Percentiles rank a stretch among this genome's conserved stretches.
These are phyloP conservation scores for Lipotes vexillifer DNA, from an alignment of 2,113 vertebrate species.

Conservation along the genomic window DNA sequence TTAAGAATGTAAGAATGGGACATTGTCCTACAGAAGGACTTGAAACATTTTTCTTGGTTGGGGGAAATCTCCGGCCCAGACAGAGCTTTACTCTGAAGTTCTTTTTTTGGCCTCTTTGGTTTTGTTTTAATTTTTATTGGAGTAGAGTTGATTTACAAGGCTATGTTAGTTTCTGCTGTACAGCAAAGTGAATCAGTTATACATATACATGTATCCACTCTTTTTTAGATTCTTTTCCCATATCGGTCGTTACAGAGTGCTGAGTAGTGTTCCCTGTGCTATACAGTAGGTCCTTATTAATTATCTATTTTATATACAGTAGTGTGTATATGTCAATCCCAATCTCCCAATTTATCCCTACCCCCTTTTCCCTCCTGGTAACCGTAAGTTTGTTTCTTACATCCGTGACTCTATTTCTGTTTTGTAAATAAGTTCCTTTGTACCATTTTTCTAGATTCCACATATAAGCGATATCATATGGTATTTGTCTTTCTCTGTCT, in stretches of 20 bases:
- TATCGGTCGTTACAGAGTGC: neutral
- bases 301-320: neutral
- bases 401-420: neutral
- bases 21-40: neutral
- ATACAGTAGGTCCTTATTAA: neutral
- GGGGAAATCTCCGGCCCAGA: neutral
- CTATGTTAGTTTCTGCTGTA: neutral
- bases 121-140: neutral
- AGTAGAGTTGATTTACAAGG: neutral
- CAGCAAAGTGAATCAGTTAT: neutral
- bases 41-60: neutral
- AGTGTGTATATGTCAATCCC: neutral
- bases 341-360: neutral
- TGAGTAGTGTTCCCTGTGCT: neutral
- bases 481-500: neutral
- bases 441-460: neutral
- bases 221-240: neutral
- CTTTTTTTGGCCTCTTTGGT: neutral
- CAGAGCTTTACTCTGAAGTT: neutral
- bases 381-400: neutral
- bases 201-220: neutral
- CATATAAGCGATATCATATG: neutral
- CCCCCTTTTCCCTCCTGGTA: accelerated
- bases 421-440: neutral
- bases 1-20: neutral